Base-by-base conservation (phyloP, 1,140 invertebrate genomes). In the Drosophila prosaltans region DNA sequence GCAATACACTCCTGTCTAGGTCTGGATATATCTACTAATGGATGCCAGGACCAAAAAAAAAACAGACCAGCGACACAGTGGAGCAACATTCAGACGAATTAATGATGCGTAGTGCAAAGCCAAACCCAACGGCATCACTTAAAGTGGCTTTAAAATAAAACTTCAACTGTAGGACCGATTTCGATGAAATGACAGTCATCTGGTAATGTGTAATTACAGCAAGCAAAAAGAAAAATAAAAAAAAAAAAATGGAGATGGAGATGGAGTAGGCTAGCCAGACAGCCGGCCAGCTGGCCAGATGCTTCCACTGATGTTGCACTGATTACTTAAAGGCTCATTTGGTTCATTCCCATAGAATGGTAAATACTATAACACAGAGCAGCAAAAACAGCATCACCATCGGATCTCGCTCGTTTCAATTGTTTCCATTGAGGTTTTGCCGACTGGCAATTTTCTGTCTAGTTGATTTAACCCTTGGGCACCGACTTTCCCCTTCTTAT, bases 181-280 rank as follows among this genome's bases (percentile, higher is more conserved):
- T 36, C 39, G 54, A 60, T 66, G 65, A 64, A 72, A 74, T 86
- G 75, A 62, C 79, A 81, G 67, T 68, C 82, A 86, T 74, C 83
- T 78, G 69, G 77, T 86, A 81, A 78, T 81, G 76, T 71, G 74
- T 66, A 81, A 79, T 76, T 76, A 71, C 74, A 43, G 26, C 11
- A 10, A 48, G 41, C 43, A 16, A 10, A 2, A 9, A 21, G 5
- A 51, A 51, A 36, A 36, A 36, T 4, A 36, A 1, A 36, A 36
- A 36, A 36, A 36, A 36, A 36, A 36, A 24, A 16, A 51, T 16
- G 9, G 28, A 28, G 43, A 11, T 55, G 32, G 66, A 67, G 54
- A 36, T 30, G 62, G 32, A 63, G 32, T 0, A 5, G 32, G 6
- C 32, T 60, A 41, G 70, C 57, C 41, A 40, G 2, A 11, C 68